A percentile compares a stretch with the other conserved stretches of the same genome.
phyloP scores from a whole-genome alignment of 2,113 vertebrate species.

The Danionella cerebrum region DNA sequence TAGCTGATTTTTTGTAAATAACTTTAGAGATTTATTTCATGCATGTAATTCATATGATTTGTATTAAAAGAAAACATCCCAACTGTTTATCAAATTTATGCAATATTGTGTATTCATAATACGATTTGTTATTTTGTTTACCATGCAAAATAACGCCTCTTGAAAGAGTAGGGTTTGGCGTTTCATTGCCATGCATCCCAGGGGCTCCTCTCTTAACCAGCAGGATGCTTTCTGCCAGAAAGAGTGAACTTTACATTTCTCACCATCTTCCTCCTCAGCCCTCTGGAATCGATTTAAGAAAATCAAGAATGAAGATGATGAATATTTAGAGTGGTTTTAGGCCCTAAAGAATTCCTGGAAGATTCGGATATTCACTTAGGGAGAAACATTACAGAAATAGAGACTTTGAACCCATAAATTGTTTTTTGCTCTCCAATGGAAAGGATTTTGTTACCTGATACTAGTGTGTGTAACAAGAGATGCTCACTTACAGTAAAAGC shows the following conservation, averaged over 20 bases:
- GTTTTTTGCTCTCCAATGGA: neutral
- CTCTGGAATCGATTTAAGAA: slow-evolving; percentile 27
- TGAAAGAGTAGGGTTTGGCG: neutral
- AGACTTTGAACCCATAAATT: neutral
- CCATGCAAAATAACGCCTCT: neutral
- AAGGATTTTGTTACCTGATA: slow-evolving; percentile 13
- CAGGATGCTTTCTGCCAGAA: neutral
- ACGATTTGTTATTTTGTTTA: neutral
- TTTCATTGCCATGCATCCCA: slow-evolving; percentile 26
- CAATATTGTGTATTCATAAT: too few relatives aligned
- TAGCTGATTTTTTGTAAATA: too few relatives aligned
- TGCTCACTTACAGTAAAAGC: slow-evolving; percentile 18
- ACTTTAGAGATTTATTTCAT: too few relatives aligned
- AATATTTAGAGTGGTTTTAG: slow-evolving; percentile 40
- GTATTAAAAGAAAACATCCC: too few relatives aligned
- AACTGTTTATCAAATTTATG: too few relatives aligned
- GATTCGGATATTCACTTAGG: slow-evolving; percentile 27
- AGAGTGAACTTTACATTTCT: neutral
- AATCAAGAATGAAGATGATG: slow-evolving; percentile 2
- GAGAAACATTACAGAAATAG: neutral
- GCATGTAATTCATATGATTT: too few relatives aligned
- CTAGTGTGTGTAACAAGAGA: slow-evolving; percentile 21
- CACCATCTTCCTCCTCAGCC: neutral
- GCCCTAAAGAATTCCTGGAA: slow-evolving; percentile 15
- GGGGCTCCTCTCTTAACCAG: slow-evolving; percentile 19